A percentile compares a stretch with the other conserved stretches of the same genome.
These are phyloP conservation scores for Nemurella pictetii DNA, from an alignment of 2,888 invertebrate genomes.

Conservation along the genomic window DNA sequence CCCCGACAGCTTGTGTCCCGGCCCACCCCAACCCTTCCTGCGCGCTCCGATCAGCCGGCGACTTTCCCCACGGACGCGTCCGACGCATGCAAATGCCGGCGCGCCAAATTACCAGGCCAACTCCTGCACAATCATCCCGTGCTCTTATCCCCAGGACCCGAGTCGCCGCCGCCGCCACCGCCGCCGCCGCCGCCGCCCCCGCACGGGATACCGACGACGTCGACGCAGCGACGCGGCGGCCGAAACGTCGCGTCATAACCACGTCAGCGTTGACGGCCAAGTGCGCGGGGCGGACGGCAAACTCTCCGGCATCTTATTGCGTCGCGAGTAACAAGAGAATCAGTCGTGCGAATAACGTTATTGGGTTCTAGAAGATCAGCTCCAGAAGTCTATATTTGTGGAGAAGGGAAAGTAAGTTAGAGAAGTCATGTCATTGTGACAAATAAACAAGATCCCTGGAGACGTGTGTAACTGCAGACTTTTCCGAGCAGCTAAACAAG, in stretches of 20 bases:
- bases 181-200: neutral
- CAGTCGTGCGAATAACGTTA: constrained; percentile 8
- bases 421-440: constrained; percentile 30
- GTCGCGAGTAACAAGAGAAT: neutral
- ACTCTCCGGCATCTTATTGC: neutral
- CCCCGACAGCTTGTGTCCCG: constrained; percentile 22
- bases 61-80: constrained; percentile 5
- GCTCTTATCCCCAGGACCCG: neutral
- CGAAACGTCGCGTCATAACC: neutral
- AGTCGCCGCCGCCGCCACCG: neutral
- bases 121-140: neutral
- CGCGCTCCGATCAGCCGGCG: constrained; percentile 12
- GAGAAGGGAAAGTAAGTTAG: neutral
- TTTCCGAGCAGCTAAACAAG: constrained; percentile 36
- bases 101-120: constrained; percentile 17
- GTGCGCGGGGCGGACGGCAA: neutral
- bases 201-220: neutral
- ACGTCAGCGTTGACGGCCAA: neutral
- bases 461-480: constrained; percentile 25
- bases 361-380: constrained; percentile 23
- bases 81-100: constrained; percentile 13
- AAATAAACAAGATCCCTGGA: constrained; percentile 34
- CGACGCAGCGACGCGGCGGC: no score
- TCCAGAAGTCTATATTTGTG: constrained; percentile 30
- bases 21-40: neutral